Evolutionary conservation across 1,140 invertebrate genomes (phyloP).

Genomic region (Drosophila auraria): DNA sequence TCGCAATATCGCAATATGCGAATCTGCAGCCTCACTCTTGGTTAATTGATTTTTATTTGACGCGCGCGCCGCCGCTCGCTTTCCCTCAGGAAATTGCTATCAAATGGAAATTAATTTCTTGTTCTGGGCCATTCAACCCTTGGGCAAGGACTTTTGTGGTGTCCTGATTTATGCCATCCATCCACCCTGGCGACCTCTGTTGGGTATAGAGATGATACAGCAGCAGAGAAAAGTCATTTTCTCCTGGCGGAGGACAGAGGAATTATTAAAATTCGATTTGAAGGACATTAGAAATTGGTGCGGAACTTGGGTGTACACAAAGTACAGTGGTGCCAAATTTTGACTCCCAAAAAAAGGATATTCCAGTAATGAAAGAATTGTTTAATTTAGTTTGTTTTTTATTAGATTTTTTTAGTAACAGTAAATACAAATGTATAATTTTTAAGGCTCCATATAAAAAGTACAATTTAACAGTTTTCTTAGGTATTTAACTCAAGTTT

Average conservation of each 20-base stretch:
- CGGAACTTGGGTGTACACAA: slow-evolving; percentile 46
- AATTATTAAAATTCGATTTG: slow-evolving; percentile 44
- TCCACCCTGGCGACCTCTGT: slow-evolving; percentile 45
- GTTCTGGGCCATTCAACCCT: slow-evolving; percentile 4
- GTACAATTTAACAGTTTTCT: too few relatives aligned
- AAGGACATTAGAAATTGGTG: slow-evolving; percentile 67
- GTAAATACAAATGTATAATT: too few relatives aligned
- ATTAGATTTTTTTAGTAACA: too few relatives aligned
- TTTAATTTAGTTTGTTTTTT: not conserved
- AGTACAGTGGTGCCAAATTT: slow-evolving; percentile 16
- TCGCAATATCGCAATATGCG: slow-evolving; percentile 53
- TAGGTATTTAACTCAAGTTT: too few relatives aligned
- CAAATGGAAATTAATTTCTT: slow-evolving; percentile 42
- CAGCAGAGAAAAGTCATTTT: not conserved
- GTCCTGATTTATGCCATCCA: not conserved
- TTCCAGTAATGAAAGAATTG: not conserved
- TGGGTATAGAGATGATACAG: not conserved
- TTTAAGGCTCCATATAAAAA: too few relatives aligned
- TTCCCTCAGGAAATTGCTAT: slow-evolving; percentile 35
- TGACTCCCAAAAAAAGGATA: not conserved
- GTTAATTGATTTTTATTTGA: slow-evolving; percentile 78
- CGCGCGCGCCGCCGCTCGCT: slow-evolving; percentile 14
- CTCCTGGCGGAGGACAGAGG: slow-evolving; percentile 34
- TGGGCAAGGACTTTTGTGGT: slow-evolving; percentile 6
- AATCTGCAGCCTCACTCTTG: slow-evolving; percentile 74